A percentile compares a stretch with the other conserved stretches of the same genome.
These are phyloP conservation scores for Hipposideros larvatus DNA, from an alignment of 2,797 vertebrate species.

Conservation along the genomic window DNA sequence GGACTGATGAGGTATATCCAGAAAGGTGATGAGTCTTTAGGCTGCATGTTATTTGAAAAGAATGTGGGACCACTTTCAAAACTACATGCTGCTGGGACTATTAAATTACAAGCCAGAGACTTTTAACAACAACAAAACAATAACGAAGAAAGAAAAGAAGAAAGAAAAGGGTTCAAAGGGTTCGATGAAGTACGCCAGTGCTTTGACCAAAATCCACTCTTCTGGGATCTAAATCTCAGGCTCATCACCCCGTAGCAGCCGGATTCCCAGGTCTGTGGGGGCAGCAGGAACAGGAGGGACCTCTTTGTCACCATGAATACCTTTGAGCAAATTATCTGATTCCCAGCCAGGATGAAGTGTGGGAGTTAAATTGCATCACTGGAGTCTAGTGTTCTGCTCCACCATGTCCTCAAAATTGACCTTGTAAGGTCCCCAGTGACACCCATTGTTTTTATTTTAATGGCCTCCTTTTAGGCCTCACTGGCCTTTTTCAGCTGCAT, in stretches of 20 bases:
- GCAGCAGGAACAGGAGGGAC: too few relatives aligned
- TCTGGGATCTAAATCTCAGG: neutral
- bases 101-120: constrained; percentile 33
- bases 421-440: neutral
- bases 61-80: constrained; percentile 10
- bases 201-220: neutral
- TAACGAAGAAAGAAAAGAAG: neutral
- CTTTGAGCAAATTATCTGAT: neutral
- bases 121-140: neutral
- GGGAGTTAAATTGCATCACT: neutral
- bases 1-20: neutral
- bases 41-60: neutral
- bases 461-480: neutral
- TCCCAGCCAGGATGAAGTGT: neutral
- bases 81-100: neutral
- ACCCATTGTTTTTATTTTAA: neutral
- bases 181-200: neutral
- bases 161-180: neutral
- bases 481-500: neutral
- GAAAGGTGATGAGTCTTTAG: constrained; percentile 40
- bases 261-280: neutral
- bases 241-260: neutral
- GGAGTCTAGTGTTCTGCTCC: too few relatives aligned
- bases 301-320: neutral
- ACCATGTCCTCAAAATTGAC: neutral